Base-by-base conservation (phyloP, 2,888 invertebrate genomes). In the Heliconius aoede region DNA sequence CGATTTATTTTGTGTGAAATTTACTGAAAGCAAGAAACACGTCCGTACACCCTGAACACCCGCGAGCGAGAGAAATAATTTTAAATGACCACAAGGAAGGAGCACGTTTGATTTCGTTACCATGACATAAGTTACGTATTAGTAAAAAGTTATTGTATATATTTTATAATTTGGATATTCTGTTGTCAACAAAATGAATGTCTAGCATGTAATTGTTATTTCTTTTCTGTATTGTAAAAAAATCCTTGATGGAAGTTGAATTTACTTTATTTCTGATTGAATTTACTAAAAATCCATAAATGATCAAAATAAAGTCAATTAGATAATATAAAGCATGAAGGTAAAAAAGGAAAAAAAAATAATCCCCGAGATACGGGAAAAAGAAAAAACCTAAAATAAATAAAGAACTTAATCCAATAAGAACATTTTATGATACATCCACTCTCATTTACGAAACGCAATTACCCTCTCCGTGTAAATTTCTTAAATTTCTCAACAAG, bases 71-170 rank as follows among this genome's bases (percentile, higher is more conserved):
- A n/a, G n/a, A n/a, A n/a, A n/a, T n/a, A n/a, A n/a, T n/a, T n/a
- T 68, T 46, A 73, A 69, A 58, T 76, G 78, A 72, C 73, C 75
- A 58, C 67, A 65, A 75, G 67, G 64, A 69, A 32, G 73, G 40
- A 69, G 73, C 69, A 65, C 36, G 65, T 73, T 73, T n/a, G n/a
- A n/a, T n/a, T n/a, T n/a, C n/a, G 60, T 21, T 28, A 46, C 5
- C 51, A 46, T 68, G 26, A 68, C 46, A 68, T 46, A 28, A 46
- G 36, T 65, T 11, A 7, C 26, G 9, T 26, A 67, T 40, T 67
- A 40, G 40, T 40, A 36, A 24, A 67, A 46, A 68, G n/a, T 28
- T 40, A 36, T n/a, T 65, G 36, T 15, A 40, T 26, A 40, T 26
- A 67, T 24, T 28, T 24, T 26, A 4, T 3, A 67, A 67, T 67